Evolutionary conservation across 1,140 invertebrate genomes (phyloP).

Genomic region (Bombus consobrinus): DNA sequence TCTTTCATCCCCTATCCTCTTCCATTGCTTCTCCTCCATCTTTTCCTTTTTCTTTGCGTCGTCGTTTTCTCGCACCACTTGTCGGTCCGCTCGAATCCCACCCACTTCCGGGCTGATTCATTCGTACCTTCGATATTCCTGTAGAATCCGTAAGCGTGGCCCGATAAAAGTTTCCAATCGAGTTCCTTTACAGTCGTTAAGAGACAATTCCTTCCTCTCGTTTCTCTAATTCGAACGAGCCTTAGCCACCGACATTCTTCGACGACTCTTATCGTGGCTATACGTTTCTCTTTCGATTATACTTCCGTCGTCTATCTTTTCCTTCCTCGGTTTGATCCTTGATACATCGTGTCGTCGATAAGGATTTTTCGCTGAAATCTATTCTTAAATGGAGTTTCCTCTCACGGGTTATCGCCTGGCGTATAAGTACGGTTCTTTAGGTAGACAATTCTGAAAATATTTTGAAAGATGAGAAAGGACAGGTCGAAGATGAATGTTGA

Average conservation of each 20-base stretch:
- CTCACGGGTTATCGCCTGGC: too few species aligned
- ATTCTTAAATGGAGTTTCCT: neutral
- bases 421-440: too few species aligned
- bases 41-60: neutral
- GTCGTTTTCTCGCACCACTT: slow-evolving; percentile 6
- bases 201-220: neutral
- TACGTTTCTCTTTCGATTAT: neutral
- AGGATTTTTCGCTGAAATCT: neutral
- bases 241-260: neutral
- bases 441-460: too few species aligned
- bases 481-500: too few species aligned
- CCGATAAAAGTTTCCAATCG: slow-evolving; percentile 26
- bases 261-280: neutral
- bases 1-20: neutral
- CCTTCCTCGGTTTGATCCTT: neutral
- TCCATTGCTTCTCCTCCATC: neutral
- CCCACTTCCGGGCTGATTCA: neutral
- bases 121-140: slow-evolving; percentile 15
- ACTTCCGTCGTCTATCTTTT: neutral
- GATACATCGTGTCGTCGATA: neutral
- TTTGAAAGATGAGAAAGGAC: too few species aligned
- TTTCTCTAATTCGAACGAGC: neutral
- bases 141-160: slow-evolving; percentile 13
- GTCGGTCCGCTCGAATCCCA: neutral
- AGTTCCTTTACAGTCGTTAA: slow-evolving; percentile 22